Base-by-base conservation (phyloP, 2,113 vertebrate species). In the Plectropomus leopardus region DNA sequence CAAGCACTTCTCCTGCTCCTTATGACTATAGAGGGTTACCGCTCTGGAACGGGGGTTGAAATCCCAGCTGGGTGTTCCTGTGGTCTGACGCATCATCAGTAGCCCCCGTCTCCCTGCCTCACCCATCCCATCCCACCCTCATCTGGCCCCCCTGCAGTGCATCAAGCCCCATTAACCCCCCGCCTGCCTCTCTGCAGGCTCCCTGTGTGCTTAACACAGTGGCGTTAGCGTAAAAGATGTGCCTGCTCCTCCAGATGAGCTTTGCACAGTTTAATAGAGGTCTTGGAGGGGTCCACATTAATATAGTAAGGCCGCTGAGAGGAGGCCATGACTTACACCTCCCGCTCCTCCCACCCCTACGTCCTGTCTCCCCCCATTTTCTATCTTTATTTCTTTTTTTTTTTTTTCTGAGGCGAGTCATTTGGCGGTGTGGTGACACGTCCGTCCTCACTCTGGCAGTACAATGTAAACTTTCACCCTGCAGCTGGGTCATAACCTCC, bases 91-190 rank as follows among this genome's bases (percentile, higher is more conserved):
- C 66, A 82, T 65, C 68, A 63, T 83, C 87, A 42, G 70, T 72
- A 17, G 65, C 48, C 55, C 40, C 72, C 72, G 51, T 72, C 77
- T 72, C 59, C 66, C 61, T 51, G 40, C 55, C 48, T 65, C 74
- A 83, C 71, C 69, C 78, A 67, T 66, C 74, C 58, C 42, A 80
- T 78, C 67, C 73, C 84, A 66, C 71, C 42, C 36, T 53, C 80
- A 78, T 91, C 66, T 71, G 65, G 19, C 86, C 75, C 84, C 74
- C 88, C 92, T 86, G 89, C 90, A 66, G 72, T 72, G 84, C 89
- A 92, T 88, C 90, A 94, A 88, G 94, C 91, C 90, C 95, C 95
- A 96, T 96, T 96, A 96, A 96, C 95, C 94, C 89, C 80, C 92
- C 76, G 66, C 89, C 60, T 47, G 86, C 93, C 93, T 95, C 95